These are phyloP conservation scores for Decapterus maruadsi DNA, from an alignment of 2,797 vertebrate species.

Conservation along the genomic window DNA sequence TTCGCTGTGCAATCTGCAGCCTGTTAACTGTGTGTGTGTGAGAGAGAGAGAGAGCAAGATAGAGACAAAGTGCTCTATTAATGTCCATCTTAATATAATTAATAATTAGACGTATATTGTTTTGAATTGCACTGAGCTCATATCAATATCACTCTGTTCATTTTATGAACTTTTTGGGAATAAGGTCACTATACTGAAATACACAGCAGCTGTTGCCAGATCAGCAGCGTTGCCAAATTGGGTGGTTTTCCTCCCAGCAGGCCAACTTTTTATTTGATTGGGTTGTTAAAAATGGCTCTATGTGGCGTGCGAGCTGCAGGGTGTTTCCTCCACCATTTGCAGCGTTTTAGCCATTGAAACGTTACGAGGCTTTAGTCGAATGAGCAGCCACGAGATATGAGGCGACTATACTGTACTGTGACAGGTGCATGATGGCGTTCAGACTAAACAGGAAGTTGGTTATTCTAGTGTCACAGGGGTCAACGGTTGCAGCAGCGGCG, in stretches of 20 bases:
- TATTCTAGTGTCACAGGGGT: background rate
- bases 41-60: background rate
- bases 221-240: background rate
- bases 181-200: background rate
- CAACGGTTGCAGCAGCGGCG: background rate
- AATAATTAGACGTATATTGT: slow-evolving; percentile 45
- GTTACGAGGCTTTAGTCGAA: background rate
- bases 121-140: slow-evolving; percentile 21
- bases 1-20: slow-evolving; percentile 36
- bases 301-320: background rate
- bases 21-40: slow-evolving; percentile 47
- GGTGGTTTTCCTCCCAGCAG: background rate
- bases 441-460: background rate
- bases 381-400: background rate
- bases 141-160: background rate
- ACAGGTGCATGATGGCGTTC: background rate
- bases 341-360: background rate
- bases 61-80: slow-evolving; percentile 13
- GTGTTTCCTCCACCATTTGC: background rate
- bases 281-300: background rate
- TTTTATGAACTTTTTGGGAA: slow-evolving; percentile 6
- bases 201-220: slow-evolving; percentile 3
- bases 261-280: background rate
- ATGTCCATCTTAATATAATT: slow-evolving; percentile 43
- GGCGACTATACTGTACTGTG: background rate